Conservation (phyloP, 2,888 invertebrate species). For the Nephrotoma appendiculata region DNA sequence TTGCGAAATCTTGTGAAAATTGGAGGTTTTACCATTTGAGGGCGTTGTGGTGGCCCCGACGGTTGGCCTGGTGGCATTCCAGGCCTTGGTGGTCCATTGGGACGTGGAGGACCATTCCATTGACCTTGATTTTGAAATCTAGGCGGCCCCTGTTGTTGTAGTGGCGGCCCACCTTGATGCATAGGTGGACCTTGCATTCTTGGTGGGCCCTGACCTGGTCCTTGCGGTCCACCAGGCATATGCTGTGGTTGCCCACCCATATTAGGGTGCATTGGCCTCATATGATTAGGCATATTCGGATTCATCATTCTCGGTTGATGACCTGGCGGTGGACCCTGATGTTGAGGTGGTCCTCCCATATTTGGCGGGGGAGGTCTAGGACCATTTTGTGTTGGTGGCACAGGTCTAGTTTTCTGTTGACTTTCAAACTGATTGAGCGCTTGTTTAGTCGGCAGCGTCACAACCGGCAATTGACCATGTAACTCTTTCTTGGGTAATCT, state of each 20-base stretch:
- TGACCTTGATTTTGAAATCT: slow-evolving; percentile 32
- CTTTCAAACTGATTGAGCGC: slow-evolving; percentile 75
- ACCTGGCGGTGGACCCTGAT: slow-evolving; percentile 36
- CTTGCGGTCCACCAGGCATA: slow-evolving; percentile 37
- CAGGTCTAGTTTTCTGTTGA: slow-evolving; percentile 77
- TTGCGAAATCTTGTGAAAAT: not conserved
- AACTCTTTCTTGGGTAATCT: slow-evolving; percentile 88
- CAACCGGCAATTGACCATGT: slow-evolving; percentile 89
- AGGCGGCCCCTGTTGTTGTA: slow-evolving; percentile 41
- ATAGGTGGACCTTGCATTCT: slow-evolving; percentile 47
- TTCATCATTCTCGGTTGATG: slow-evolving; percentile 42
- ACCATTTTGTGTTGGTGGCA: slow-evolving; percentile 50
- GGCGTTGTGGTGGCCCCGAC: slow-evolving; percentile 40
- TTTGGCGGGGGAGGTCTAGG: slow-evolving; percentile 30
- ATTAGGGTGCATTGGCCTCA: slow-evolving; percentile 37
- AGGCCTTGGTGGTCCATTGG: slow-evolving; percentile 36
- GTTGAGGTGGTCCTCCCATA: slow-evolving; percentile 33
- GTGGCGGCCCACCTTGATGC: slow-evolving; percentile 39
- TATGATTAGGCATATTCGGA: slow-evolving; percentile 40
- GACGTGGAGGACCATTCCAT: slow-evolving; percentile 34
- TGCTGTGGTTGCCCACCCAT: slow-evolving; percentile 39
- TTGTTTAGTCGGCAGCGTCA: slow-evolving; percentile 91
- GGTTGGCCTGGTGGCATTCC: slow-evolving; percentile 34
- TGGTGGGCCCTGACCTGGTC: slow-evolving; percentile 43
- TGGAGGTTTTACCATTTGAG: slow-evolving; percentile 37